Percentiles rank a stretch among this genome's conserved stretches.
phyloP scores from a whole-genome alignment of 2,113 vertebrate species.

The Chamaea fasciata region DNA sequence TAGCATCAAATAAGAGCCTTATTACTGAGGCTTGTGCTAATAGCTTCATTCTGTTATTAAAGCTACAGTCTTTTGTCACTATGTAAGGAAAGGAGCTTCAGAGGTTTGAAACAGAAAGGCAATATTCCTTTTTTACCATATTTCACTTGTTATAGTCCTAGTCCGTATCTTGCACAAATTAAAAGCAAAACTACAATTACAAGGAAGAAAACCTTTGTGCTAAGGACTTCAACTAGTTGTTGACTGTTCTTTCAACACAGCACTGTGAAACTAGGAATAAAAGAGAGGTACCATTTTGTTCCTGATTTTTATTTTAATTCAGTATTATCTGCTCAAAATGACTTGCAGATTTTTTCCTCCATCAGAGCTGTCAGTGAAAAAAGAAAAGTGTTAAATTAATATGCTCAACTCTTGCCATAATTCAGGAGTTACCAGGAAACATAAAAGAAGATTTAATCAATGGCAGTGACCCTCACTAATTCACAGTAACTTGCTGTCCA shows the following conservation, averaged over 20 bases:
- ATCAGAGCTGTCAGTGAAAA: not conserved
- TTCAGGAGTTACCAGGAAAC: slow-evolving; percentile 53
- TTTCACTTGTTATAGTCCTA: not conserved
- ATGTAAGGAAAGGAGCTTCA: not conserved
- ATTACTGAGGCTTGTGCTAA: not conserved
- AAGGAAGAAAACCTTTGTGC: not conserved
- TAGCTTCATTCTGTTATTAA: not conserved
- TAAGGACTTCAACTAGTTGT: not conserved
- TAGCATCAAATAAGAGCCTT: not conserved
- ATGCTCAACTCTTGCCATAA: slow-evolving; percentile 40
- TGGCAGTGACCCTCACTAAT: slow-evolving; percentile 52
- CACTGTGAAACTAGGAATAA: not conserved
- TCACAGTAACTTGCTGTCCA: slow-evolving; percentile 36
- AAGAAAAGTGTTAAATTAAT: slow-evolving; percentile 32
- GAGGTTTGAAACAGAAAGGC: not conserved
- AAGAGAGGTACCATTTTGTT: not conserved
- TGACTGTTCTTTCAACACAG: not conserved
- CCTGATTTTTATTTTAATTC: slow-evolving; percentile 2
- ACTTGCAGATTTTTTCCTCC: slow-evolving; percentile 28
- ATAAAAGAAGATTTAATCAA: slow-evolving; percentile 56
- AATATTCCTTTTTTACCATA: not conserved
- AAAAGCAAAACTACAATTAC: not conserved
- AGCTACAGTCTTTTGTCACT: not conserved
- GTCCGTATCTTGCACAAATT: not conserved
- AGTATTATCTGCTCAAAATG: slow-evolving; percentile 7